Conservation (phyloP, 2,113 vertebrate species). For the Dryoscopus gambensis region DNA sequence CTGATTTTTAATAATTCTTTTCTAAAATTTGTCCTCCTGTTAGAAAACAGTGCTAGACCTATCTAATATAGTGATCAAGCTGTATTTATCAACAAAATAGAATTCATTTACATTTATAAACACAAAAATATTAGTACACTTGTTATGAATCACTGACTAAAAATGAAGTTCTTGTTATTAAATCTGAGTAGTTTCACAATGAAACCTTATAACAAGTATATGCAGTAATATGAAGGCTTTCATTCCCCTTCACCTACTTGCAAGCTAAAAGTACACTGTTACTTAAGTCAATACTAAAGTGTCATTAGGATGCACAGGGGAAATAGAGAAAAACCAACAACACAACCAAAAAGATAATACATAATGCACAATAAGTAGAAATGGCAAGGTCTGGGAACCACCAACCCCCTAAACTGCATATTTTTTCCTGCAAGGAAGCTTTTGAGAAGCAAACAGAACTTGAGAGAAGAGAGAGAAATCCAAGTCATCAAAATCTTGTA, state of each 20-base stretch:
- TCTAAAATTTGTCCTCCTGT: background rate
- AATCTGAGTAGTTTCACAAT: background rate
- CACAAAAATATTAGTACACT: background rate
- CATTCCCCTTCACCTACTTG: background rate
- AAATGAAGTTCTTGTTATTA: background rate
- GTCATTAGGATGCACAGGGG: background rate
- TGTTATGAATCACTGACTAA: background rate
- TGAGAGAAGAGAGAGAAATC: background rate
- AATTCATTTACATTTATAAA: background rate
- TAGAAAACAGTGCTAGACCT: background rate
- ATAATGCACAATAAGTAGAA: background rate
- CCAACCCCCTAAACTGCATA: accelerated
- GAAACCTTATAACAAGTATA: background rate
- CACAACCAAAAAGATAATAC: background rate
- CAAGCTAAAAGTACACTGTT: background rate
- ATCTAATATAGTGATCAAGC: background rate
- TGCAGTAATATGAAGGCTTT: background rate
- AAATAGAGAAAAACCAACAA: background rate
- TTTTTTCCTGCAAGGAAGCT: background rate
- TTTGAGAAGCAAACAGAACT: background rate
- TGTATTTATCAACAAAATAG: background rate
- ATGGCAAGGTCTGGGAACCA: background rate
- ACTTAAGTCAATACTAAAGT: background rate
- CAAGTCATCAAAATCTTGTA: background rate
- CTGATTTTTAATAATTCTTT: background rate